Conservation (phyloP, 2,113 vertebrate species). For the Monarcha castaneiventris region DNA sequence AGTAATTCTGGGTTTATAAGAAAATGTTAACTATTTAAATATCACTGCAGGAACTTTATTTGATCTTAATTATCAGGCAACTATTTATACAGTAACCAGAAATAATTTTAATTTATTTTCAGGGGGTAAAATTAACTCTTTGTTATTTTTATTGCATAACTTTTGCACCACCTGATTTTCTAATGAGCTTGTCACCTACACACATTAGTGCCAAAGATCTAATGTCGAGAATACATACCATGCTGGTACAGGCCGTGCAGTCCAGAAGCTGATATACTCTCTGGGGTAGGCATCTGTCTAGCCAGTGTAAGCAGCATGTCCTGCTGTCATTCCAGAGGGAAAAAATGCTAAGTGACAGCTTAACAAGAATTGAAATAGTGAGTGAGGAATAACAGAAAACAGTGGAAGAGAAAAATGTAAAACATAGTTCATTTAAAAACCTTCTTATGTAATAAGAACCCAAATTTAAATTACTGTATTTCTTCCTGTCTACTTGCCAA, state of each 20-base stretch:
- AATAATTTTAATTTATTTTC: not conserved
- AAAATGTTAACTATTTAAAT: not conserved
- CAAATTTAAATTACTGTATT: not conserved
- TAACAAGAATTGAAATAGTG: constrained; percentile 28
- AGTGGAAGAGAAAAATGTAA: not conserved
- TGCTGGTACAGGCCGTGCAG: not conserved
- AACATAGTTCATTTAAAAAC: not conserved
- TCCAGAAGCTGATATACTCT: constrained; percentile 39
- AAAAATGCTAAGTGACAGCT: constrained; percentile 54
- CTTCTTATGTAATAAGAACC: not conserved
- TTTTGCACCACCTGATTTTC: constrained; percentile 5
- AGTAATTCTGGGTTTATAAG: not conserved
- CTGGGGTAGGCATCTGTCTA: constrained; percentile 46
- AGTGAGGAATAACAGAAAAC: not conserved
- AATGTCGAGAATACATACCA: constrained; percentile 1
- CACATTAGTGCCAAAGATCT: constrained; percentile 4
- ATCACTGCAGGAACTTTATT: not conserved
- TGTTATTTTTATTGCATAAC: not conserved
- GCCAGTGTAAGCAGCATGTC: constrained; percentile 9
- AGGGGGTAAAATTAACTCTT: not conserved
- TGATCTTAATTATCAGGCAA: not conserved
- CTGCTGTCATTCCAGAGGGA: constrained; percentile 39
- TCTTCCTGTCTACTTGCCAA: not conserved
- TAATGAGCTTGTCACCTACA: not conserved
- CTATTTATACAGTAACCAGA: not conserved